phyloP scores from a whole-genome alignment of 2,888 invertebrate species.

The Hypomecis punctinalis region DNA sequence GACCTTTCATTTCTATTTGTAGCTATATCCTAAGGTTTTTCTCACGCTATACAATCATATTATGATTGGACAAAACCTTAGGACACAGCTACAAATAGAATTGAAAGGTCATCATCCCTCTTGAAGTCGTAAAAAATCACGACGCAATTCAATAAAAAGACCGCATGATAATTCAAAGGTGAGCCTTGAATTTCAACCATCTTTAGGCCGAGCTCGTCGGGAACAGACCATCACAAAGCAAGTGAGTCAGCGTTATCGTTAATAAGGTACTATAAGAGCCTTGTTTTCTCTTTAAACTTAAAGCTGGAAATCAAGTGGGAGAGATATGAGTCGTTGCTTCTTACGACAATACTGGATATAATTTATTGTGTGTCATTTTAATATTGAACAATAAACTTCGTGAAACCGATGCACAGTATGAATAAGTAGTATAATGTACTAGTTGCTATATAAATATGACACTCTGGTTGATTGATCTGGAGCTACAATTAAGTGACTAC shows the following conservation, averaged over 20 bases:
- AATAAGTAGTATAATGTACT: no score
- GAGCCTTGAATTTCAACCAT: constrained; percentile 24
- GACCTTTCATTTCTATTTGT: neutral
- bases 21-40: neutral
- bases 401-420: no score
- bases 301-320: constrained; percentile 20
- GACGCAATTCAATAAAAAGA: constrained; percentile 8
- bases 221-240: constrained; percentile 53
- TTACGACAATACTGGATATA: no score
- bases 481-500: no score
- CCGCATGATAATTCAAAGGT: constrained; percentile 20
- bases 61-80: neutral
- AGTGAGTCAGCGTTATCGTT: constrained; percentile 59
- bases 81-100: neutral
- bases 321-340: no score
- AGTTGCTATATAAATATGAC: no score
- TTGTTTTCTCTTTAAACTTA: constrained; percentile 44
- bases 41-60: no score
- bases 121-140: constrained; percentile 12
- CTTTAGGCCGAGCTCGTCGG: constrained; percentile 44
- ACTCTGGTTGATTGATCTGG: no score
- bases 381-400: no score
- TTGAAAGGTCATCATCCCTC: neutral
- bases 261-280: constrained; percentile 54
- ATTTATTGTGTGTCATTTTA: no score